These are phyloP conservation scores for Xestia c-nigrum DNA, from an alignment of 2,888 invertebrate genomes.

Conservation along the genomic window DNA sequence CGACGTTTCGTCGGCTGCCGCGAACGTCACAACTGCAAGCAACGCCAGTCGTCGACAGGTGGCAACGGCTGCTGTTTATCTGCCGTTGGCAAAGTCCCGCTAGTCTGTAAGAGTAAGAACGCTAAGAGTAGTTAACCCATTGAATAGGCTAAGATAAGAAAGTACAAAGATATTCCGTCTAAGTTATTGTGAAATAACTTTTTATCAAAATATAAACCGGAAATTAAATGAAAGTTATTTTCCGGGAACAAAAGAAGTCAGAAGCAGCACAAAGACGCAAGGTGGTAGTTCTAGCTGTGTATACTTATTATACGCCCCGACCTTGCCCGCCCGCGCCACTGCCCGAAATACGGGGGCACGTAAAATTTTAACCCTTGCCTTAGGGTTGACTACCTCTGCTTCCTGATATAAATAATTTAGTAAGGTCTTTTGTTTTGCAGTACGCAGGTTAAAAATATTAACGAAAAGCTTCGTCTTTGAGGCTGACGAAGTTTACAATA, in stretches of 20 bases:
- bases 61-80: too few species aligned
- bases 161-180: background rate
- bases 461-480: background rate
- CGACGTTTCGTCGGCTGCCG: too few species aligned
- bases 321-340: conserved; percentile 83
- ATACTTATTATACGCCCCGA: conserved; percentile 65
- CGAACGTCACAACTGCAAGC: too few species aligned
- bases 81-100: too few species aligned
- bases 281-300: conserved; percentile 30
- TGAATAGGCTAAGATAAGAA: background rate
- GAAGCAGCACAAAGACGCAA: conserved; percentile 47
- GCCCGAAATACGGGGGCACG: conserved; percentile 81
- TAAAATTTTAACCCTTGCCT: conserved; percentile 78
- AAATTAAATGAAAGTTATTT: conserved; percentile 25
- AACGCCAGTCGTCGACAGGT: too few species aligned
- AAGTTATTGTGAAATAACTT: background rate
- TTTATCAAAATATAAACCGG: background rate
- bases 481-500: background rate
- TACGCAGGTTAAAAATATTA: background rate
- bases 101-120: background rate
- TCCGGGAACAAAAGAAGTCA: conserved; percentile 35
- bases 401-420: background rate
- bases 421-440: background rate
- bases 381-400: conserved; percentile 76
- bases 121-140: too few species aligned